Evolutionary conservation across 2,888 invertebrate species (phyloP), one percentile per base, ranked within the genome.

Genomic region (Thymelicus acteon): DNA sequence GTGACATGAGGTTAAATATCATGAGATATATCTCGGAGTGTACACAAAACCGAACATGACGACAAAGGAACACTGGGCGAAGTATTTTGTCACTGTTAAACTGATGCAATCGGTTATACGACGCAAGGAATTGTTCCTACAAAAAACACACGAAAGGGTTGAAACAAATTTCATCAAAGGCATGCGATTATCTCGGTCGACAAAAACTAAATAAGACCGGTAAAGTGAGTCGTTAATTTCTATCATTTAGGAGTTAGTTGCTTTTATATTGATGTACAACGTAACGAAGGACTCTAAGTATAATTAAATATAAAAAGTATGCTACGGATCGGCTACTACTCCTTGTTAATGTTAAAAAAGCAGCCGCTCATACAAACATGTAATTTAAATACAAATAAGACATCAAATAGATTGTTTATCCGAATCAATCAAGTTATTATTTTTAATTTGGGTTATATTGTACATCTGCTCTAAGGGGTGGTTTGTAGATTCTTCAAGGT

Each of bases 81-180:
- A 89, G 92, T 91, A 92, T 93, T 93, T 93, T 92, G 93, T 93
- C 93, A 93, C 90, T 93, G 92, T 92, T 87, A 79, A 87, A 89
- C 89, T 85, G 93, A 93, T 93, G 83, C 85, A 86, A 93, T 93
- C 93, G 85, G 86, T 82, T 76, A 75, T 74, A 72, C 74, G 64
- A 71, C 82, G 81, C 82, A 83, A 84, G 85, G 84, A 85, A 70
- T 64, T 70, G 80, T 80, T 81, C 74, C 77, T 79, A 85, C 82
- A 90, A 89, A 86, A 88, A 89, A 86, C 60, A 62, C 71, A 78
- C 82, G 78, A 84, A 88, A 86, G 87, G 87, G 86, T 84, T 88
- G 84, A 81, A 86, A 88, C 85, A 88, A 85, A 88, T 88, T 88
- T 85, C 85, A 83, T 85, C 76, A 77, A 82, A 86, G 84, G 82